Percentiles rank a stretch among this genome's conserved stretches.
phyloP scores from a whole-genome alignment of 2,888 invertebrate species.

The Tolmerus cingulatus region DNA sequence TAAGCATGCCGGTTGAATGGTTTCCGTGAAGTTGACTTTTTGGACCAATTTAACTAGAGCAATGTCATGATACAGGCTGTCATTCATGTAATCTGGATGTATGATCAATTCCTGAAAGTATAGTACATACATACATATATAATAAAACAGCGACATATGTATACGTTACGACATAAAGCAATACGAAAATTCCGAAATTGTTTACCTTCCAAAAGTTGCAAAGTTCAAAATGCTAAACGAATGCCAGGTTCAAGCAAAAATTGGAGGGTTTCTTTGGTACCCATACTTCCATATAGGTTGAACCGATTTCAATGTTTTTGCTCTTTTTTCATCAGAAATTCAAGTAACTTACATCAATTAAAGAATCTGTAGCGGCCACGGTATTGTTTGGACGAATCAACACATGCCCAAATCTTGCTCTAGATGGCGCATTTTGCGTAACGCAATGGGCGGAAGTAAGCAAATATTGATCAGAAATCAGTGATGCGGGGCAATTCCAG shows the following conservation, averaged over 20 bases:
- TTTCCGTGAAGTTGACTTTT: slow-evolving; percentile 41
- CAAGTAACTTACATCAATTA: too few relatives aligned
- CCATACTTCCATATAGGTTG: too few relatives aligned
- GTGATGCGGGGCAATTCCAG: slow-evolving; percentile 45
- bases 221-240: too few relatives aligned
- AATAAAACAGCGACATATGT: background rate
- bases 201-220: background rate
- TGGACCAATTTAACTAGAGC: slow-evolving; percentile 50
- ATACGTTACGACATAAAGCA: background rate
- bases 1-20: slow-evolving; percentile 52
- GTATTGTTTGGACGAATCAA: too few relatives aligned
- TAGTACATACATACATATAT: background rate
- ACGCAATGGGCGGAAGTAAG: slow-evolving; percentile 50
- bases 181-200: background rate
- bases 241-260: too few relatives aligned
- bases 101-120: slow-evolving; percentile 44
- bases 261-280: too few relatives aligned
- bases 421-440: background rate
- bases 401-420: slow-evolving; percentile 40
- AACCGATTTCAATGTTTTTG: too few relatives aligned
- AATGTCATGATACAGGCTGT: slow-evolving; percentile 51
- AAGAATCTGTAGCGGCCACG: too few relatives aligned
- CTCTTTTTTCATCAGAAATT: too few relatives aligned
- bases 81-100: slow-evolving; percentile 45
- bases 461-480: slow-evolving; percentile 46